These are phyloP conservation scores for Tiliqua scincoides DNA, from an alignment of 2,113 vertebrate genomes.

Conservation along the genomic window DNA sequence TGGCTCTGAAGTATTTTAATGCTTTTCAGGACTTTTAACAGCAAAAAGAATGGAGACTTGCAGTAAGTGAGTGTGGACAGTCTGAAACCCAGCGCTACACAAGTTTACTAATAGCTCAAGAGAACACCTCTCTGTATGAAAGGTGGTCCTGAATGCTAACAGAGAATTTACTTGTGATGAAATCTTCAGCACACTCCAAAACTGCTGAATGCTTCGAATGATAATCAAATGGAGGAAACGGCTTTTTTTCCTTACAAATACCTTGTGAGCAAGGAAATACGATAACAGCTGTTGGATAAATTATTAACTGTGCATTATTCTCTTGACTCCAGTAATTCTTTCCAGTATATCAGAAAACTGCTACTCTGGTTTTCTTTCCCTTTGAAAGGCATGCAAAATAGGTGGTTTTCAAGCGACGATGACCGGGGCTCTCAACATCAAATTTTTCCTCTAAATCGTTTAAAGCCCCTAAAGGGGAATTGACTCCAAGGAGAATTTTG, in stretches of 20 bases:
- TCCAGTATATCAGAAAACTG: conserved; percentile 28
- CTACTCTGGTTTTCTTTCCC: conserved; percentile 53
- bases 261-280: conserved; percentile 51
- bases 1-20: background rate
- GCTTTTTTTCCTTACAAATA: conserved; percentile 56
- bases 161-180: conserved; percentile 35
- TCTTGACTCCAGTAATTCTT: conserved; percentile 46
- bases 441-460: conserved; percentile 56
- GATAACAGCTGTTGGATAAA: conserved; percentile 55
- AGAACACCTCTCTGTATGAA: background rate
- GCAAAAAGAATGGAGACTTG: background rate
- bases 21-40: background rate
- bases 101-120: background rate
- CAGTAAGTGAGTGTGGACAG: background rate
- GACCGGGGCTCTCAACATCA: conserved; percentile 51
- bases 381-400: conserved; percentile 64
- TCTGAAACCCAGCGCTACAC: background rate
- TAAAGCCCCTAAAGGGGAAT: conserved; percentile 45
- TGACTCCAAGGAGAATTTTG: conserved; percentile 39
- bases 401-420: conserved; percentile 61
- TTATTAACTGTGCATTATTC: conserved; percentile 65
- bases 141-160: conserved; percentile 29
- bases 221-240: conserved; percentile 66
- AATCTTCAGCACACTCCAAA: conserved; percentile 8
- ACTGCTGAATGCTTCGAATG: conserved; percentile 61